Evolutionary conservation across 2,113 vertebrate species (phyloP), one percentile per base, ranked within the genome.

Genomic region (Trogon melanurus): DNA sequence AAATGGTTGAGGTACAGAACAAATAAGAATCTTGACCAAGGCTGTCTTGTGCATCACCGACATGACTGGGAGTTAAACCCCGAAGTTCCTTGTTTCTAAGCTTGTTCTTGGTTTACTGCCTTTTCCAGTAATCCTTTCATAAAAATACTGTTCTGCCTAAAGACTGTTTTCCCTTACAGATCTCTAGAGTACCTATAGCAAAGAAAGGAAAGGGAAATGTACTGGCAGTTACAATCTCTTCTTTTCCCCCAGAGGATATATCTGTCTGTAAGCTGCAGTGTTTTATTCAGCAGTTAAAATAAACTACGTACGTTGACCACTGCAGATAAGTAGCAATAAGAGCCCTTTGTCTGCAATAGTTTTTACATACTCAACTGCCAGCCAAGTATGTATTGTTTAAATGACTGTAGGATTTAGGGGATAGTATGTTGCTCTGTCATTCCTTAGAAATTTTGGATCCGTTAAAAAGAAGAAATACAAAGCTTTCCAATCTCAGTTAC

Each of bases 211-310:
- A 13, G 74, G 61, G 44, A 36, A 67, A 73, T 45, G 27, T 50
- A 76, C n/a, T 61, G 61, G 26, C 84, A 91, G 71, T 82, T 91
- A 38, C 38, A 92, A 27, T 80, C n/a, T 51, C 56, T 61, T 30
- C 53, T 88, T 30, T 91, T 70, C 11, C 62, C 79, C 79, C 25
- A 41, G 85, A 79, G 74, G 50, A 34, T 50, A 2, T 25, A 30
- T 48, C 13, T 53, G 45, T 79, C 61, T 72, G 65, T 91, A 57
- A 89, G 54, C 79, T 85, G 53, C 91, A 54, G 62, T 44, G 50
- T 34, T 94, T 75, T 79, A 60, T 89, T 78, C 69, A 50, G 66
- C 62, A 89, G 65, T 85, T 89, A 54, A 86, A 95, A 92, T 81
- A 91, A 89, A 79, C n/a, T 23, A 22, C 54, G 30, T 60, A 38